Base-by-base conservation (phyloP, 2,888 invertebrate species). In the Tanytarsus gracilentus region DNA sequence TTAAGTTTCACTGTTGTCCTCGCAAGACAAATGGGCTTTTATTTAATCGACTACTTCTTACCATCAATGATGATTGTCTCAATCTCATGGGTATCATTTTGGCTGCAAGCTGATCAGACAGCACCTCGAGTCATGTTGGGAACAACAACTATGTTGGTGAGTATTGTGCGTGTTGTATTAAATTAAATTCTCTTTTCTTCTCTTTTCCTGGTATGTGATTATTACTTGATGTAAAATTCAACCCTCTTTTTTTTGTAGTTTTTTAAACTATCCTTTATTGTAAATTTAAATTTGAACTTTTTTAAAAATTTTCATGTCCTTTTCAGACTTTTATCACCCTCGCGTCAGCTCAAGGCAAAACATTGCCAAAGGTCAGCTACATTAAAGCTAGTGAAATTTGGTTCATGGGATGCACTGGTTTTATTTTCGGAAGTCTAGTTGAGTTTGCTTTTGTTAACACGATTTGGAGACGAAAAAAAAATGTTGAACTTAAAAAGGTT, bases 381-480 rank as follows among this genome's bases (percentile, higher is more conserved):
- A 88, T 91, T 63, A 92, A 91, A 74, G 88, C 89, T 2, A 89
- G 89, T 63, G 91, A 92, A 73, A 86, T 91, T 63, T 92, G 91
- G 90, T 91, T 91, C 71, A 74, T 92, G 60, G 89, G 85, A 4
- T 90, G 90, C 68, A 86, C 85, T 1, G 83, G 85, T 48, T 90
- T 91, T 68, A 87, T 91, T 65, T 90, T 91, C 72, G 84, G 86
- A 16, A 88, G 89, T 9, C 79, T 91, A 69, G 84, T 89, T 1
- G 90, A 91, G 70, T 91, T 91, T 68, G 90, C 91, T 4, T 91
- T 91, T 68, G 91, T 91, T 44, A 91, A 91, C 69, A 88, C 87
- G 6, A 90, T 91, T 68, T 91, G 89, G 84, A 79, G 90, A 61
- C 79, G 90, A 70, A 88, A 84, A 84, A 69, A 67, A 33, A 72